Evolutionary conservation across 2,797 vertebrate genomes (phyloP).

Genomic region (Eleutherodactylus coqui): DNA sequence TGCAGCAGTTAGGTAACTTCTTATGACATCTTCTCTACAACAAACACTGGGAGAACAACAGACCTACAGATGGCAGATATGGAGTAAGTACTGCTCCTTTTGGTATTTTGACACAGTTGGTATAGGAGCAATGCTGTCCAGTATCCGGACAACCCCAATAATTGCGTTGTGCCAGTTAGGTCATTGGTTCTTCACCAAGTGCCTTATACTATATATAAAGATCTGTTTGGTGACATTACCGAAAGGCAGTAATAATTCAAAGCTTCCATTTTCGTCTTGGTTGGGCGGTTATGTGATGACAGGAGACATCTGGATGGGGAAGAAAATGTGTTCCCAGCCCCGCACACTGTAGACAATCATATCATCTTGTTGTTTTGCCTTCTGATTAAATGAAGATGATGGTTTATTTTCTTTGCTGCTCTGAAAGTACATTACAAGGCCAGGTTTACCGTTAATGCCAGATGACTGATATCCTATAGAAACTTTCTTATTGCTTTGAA

Average conservation of each 20-base stretch:
- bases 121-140: too few species aligned
- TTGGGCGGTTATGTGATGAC: not conserved
- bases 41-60: too few species aligned
- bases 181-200: too few species aligned
- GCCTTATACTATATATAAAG: too few species aligned
- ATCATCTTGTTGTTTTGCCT: not conserved
- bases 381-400: constrained; percentile 21
- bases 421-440: constrained; percentile 1
- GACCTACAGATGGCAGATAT: too few species aligned
- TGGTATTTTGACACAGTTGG: too few species aligned
- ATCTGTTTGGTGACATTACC: not conserved
- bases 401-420: not conserved
- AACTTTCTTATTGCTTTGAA: constrained; percentile 21
- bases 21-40: too few species aligned
- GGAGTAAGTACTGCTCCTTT: too few species aligned
- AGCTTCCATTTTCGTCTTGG: not conserved
- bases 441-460: constrained; percentile 12
- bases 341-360: not conserved
- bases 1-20: too few species aligned
- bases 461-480: constrained; percentile 19
- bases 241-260: not conserved
- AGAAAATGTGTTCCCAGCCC: not conserved
- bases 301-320: not conserved
- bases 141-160: too few species aligned
- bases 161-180: too few species aligned